A percentile compares a stretch with the other conserved stretches of the same genome.
Conservation (phyloP, 35 echinoderm and acorn worm genomes). For the Ptychodera flava region DNA sequence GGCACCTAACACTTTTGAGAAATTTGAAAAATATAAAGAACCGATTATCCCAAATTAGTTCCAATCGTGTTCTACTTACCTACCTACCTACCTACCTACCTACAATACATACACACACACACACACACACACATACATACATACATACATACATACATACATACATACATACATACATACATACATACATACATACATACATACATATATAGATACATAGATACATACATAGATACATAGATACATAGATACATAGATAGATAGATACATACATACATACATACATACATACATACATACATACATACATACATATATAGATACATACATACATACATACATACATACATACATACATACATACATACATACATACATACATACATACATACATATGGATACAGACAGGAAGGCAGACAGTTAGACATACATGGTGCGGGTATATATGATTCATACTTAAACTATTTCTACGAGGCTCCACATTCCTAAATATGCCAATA, state of each 20-base stretch:
- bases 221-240: not conserved
- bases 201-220: not conserved
- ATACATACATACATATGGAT: not conserved
- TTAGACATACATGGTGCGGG: too few relatives aligned
- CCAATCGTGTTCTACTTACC: too few relatives aligned
- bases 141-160: not conserved
- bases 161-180: constrained; percentile 2
- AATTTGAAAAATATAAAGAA: too few relatives aligned
- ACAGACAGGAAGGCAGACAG: not conserved
- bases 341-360: constrained; percentile 2
- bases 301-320: not conserved
- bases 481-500: too few relatives aligned
- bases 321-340: constrained; percentile 2
- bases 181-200: constrained; percentile 2
- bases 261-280: not conserved
- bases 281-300: constrained; percentile 2
- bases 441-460: too few relatives aligned
- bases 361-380: constrained; percentile 2
- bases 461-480: too few relatives aligned
- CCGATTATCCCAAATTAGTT: too few relatives aligned
- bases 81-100: too few relatives aligned
- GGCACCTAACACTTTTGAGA: too few relatives aligned
- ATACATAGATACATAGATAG: not conserved
- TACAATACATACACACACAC: not conserved
- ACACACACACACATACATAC: not conserved